Evolutionary conservation across 1,140 invertebrate genomes (phyloP), one percentile per base, ranked within the genome.

Genomic region (Lineus longissimus): DNA sequence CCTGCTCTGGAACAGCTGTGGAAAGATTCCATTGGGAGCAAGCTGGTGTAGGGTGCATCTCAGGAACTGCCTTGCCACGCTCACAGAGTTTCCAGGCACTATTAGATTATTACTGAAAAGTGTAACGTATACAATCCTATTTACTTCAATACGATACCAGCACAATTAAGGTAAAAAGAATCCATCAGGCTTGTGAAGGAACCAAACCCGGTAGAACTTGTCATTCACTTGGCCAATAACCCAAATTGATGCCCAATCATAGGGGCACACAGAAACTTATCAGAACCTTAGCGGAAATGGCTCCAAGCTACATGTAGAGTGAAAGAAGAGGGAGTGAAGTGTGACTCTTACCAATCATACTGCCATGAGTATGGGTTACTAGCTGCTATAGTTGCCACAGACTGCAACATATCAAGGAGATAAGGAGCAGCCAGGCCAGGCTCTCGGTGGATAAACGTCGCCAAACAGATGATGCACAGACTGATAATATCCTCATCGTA

Each of bases 401-500:
- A 88, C 61, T 89, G 88, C 17, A 99, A 83, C 66, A 98, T 94
- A 71, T 96, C 91, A 1, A 95, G 93, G 59, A 99, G 81, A 60
- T 97, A 84, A 0, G 93, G 91, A 1, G 96, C 95, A 22, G 96
- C 95, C 72, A 98, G 72, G 7, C 88, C 88, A 7, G 97, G 94
- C 78, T 98, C 95, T 45, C 95, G 85, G 79, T 98, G 94, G 64
- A 99, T 92, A 80, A 95, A 98, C 0, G 96, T 98, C 25, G 92
- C 92, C 55, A 98, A 81, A 61, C 92, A 90, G 29, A 97, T 92
- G 51, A 99, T 92, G 75, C 94, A 93, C 27, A 98, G 84, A 0
- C 94, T 94, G 40, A 99, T 85, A 77, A 98, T 96, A 79, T 99
- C 95, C 80, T 99, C 95, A 68, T 91, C 94, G 79, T 98, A 99